Evolutionary conservation across 2,797 vertebrate species (phyloP), one percentile per base, ranked within the genome.

Genomic region (Holocentrus rufus): DNA sequence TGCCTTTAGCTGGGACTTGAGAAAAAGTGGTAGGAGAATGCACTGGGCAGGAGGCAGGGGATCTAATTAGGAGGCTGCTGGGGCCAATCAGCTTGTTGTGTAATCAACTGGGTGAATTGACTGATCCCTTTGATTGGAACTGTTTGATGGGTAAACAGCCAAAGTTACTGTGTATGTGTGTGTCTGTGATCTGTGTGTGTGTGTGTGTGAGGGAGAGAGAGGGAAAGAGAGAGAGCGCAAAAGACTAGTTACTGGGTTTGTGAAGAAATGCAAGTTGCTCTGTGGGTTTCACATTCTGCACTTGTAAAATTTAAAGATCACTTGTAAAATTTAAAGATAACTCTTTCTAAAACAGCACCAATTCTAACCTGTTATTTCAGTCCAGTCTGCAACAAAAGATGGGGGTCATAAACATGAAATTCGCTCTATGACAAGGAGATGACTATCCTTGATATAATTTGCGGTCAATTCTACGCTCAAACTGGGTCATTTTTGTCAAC

Each of bases 301-400:
- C 64, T 80, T 65, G 39, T 44, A 15, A 44, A 44, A 87, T 80
- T 63, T 88, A 87, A 93, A 93, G 86, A 93, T 92, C 30, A 31
- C 30, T 81, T 20, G 71, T 93, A 90, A 93, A 93, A 87, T 80
- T 63, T 88, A 87, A 93, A 93, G 86, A 93, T 92, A 92, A 84
- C 80, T 76, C 52, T 69, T 42, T 69, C 53, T 54, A 57, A 80
- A 82, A 86, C 57, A 44, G 20, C 42, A 72, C 62, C 39, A 50
- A 61, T 65, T 79, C 31, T 47, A 92, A 80, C 79, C 69, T 87
- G 75, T 87, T 82, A 91, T 93, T 92, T 90, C 46, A 74, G 75
- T 59, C 56, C 72, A 42, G 75, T 59, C 54, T 74, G 46, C 47
- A 64, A 75, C 74, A 80, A 72, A 79, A 74, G 81, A 72, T 65